Evolutionary conservation across 23 tunicate species (phyloP).

Genomic region (Trididemnum clinides): DNA sequence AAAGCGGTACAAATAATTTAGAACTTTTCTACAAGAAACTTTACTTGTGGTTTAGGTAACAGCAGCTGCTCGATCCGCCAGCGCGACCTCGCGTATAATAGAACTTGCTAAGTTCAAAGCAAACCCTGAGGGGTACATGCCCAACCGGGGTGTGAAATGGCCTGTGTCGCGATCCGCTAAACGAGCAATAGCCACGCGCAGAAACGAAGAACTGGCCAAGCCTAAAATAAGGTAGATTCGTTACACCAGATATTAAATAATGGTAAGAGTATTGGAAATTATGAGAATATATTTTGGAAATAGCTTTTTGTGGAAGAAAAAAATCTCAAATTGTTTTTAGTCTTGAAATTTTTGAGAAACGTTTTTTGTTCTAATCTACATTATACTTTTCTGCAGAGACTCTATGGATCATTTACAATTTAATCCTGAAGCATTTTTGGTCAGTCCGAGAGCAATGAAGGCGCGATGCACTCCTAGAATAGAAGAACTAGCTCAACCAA

Average conservation of each 20-base stretch:
- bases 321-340: too few species aligned
- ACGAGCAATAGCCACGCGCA: slow-evolving; percentile 69
- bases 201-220: slow-evolving; percentile 62
- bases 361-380: too few species aligned
- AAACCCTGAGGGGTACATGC: slow-evolving; percentile 71
- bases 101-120: slow-evolving; percentile 82
- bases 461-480: slow-evolving; percentile 85
- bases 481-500: slow-evolving; percentile 85
- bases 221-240: slow-evolving; percentile 74
- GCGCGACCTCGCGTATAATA: slow-evolving; percentile 53
- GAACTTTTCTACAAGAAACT: too few species aligned
- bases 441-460: slow-evolving; percentile 69
- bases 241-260: not conserved
- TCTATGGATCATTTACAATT: slow-evolving; percentile 93
- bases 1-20: too few species aligned
- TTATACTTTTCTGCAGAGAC: slow-evolving; percentile 53
- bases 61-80: slow-evolving; percentile 62
- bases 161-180: slow-evolving; percentile 76
- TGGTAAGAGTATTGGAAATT: not conserved
- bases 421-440: slow-evolving; percentile 85
- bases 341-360: too few species aligned
- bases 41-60: slow-evolving; percentile 31
- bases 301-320: too few species aligned
- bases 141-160: slow-evolving; percentile 89
- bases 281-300: too few species aligned